Base-by-base conservation (phyloP, 2,888 invertebrate species). In the Lasioglossum zephyrum region DNA sequence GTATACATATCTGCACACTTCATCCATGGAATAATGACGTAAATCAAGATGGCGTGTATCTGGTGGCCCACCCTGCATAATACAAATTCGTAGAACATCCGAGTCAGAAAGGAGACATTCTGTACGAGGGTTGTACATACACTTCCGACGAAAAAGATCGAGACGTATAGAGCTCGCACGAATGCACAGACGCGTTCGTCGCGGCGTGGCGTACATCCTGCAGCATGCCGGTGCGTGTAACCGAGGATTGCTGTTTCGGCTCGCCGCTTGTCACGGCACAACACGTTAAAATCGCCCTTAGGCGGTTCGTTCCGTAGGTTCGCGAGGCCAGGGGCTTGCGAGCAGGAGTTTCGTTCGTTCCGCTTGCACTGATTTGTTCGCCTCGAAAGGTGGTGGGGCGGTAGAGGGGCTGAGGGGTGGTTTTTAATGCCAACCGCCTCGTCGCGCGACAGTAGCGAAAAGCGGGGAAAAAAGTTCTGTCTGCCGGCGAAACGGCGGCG, bases 281-380 rank as follows among this genome's bases (percentile, higher is more conserved):
- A 93, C 93, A 92, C 92, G 92, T 92, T 87, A 85, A 92, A 93
- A 94, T 92, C 88, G 91, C 92, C 93, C 92, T 89, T 78, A 88
- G 92, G 92, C 92, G 89, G 91, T 92, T 86, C 88, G 85, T 85
- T 87, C 82, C 79, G 76, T 70, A 63, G 63, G 73, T 73, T 74
- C 81, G 79, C 76, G 16, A 4, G 47, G 47, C 44, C 84, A 16
- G 74, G 60, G 16, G 60, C 60, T 26, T 77, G 57, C 79, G 81
- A 75, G 82, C 81, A 77, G 81, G 75, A 86, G 86, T 91, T 91
- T 87, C 88, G 85, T 90, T 89, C 87, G 89, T 91, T 92, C 88
- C 85, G 90, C 90, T 91, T 87, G 87, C 90, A 86, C 92, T 91
- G 93, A 93, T 93, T 92, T 89, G 92, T 91, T 92, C 92, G 91